Conservation (phyloP, 1,140 invertebrate genomes). For the Sycophaga agraensis region DNA sequence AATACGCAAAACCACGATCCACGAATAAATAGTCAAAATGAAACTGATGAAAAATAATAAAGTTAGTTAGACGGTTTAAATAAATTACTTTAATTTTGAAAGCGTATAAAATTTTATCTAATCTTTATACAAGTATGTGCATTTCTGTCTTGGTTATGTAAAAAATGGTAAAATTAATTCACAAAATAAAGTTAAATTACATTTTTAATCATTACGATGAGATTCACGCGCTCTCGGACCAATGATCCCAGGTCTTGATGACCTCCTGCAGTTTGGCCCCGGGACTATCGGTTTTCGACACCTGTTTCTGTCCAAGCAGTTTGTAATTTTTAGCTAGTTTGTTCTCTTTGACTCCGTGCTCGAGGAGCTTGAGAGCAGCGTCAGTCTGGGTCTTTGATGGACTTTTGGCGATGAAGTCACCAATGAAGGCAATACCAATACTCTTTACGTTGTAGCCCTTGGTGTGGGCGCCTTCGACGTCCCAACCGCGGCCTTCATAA, state of each 20-base stretch:
- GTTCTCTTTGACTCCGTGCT: slow-evolving; percentile 61
- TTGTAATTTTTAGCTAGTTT: slow-evolving; percentile 65
- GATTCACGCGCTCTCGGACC: slow-evolving; percentile 33
- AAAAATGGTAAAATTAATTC: no score
- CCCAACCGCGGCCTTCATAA: slow-evolving; percentile 78
- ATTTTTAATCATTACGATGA: no score
- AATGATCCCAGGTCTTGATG: slow-evolving; percentile 68
- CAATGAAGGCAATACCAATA: slow-evolving; percentile 73
- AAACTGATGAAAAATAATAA: no score
- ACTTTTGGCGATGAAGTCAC: slow-evolving; percentile 16
- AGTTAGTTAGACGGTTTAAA: no score
- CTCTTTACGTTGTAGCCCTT: slow-evolving; percentile 69
- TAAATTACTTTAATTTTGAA: no score
- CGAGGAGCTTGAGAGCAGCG: slow-evolving; percentile 63
- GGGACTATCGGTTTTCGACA: slow-evolving; percentile 68
- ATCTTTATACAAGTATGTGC: no score
- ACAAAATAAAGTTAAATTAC: no score
- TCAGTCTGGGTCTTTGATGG: slow-evolving; percentile 56
- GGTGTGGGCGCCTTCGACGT: slow-evolving; percentile 70
- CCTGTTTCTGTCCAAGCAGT: slow-evolving; percentile 69
- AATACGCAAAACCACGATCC: no score
- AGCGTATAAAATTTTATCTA: no score
- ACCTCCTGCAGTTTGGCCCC: slow-evolving; percentile 64
- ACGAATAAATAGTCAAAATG: no score
- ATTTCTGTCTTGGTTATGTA: no score